A percentile compares a stretch with the other conserved stretches of the same genome.
Evolutionary conservation across 2,888 invertebrate species (phyloP).

Genomic region (Danaus chrysippus): DNA sequence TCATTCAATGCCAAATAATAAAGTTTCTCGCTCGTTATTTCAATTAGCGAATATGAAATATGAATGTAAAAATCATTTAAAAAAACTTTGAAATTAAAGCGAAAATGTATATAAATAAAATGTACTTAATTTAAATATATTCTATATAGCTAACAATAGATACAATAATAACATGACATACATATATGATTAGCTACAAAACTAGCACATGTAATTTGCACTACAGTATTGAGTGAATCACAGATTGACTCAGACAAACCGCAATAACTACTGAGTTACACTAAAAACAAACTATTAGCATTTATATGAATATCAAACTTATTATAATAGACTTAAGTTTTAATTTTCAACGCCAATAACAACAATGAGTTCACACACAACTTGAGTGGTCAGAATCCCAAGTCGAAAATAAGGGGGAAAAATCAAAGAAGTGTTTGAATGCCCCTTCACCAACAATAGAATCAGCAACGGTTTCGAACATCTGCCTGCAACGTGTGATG

Average conservation of each 20-base stretch:
- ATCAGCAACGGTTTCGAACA: slow-evolving; percentile 74
- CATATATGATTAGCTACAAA: not conserved
- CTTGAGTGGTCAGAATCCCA: slow-evolving; percentile 19
- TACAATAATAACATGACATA: not conserved
- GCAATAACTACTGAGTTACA: slow-evolving; percentile 40
- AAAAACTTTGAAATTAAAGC: not conserved
- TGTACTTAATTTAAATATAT: too few species aligned
- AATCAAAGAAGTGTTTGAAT: slow-evolving; percentile 57
- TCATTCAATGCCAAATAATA: not conserved
- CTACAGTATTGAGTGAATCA: slow-evolving; percentile 45
- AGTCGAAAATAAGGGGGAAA: slow-evolving; percentile 55
- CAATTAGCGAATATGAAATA: slow-evolving; percentile 2
- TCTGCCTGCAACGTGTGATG: slow-evolving; percentile 51
- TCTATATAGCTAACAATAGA: too few species aligned
- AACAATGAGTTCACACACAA: slow-evolving; percentile 11
- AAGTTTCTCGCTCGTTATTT: not conserved
- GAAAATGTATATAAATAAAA: too few species aligned
- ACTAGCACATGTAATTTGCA: not conserved
- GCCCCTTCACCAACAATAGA: slow-evolving; percentile 67
- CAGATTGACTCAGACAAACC: slow-evolving; percentile 51
- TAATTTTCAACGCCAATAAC: not conserved
- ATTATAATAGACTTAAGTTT: not conserved
- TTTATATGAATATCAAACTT: not conserved
- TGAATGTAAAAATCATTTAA: not conserved
- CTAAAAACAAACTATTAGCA: slow-evolving; percentile 10